Evolutionary conservation across 2,888 invertebrate species (phyloP).

Genomic region (Xylophagus ater): DNA sequence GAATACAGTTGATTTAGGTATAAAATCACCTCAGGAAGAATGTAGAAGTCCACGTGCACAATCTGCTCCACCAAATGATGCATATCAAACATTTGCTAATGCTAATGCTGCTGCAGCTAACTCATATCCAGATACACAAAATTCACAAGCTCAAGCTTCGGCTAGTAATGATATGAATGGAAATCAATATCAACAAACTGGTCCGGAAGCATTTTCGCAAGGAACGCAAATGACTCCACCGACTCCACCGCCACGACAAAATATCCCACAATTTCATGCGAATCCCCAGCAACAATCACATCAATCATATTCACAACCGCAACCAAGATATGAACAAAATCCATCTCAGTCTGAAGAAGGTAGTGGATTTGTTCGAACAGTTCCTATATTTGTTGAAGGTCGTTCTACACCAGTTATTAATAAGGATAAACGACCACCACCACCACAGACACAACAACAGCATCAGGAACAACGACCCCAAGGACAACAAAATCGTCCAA

Average conservation of each 20-base stretch:
- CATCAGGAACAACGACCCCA: constrained; percentile 28
- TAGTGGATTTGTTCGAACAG: constrained; percentile 54
- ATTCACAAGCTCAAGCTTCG: constrained; percentile 4
- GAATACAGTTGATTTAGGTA: constrained; percentile 70
- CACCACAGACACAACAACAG: constrained; percentile 33
- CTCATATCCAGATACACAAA: neutral
- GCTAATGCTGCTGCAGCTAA: constrained; percentile 3
- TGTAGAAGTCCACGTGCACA: constrained; percentile 57
- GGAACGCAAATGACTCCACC: constrained; percentile 8
- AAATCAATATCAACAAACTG: constrained; percentile 21
- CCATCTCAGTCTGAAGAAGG: constrained; percentile 19
- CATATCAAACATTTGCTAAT: constrained; percentile 26
- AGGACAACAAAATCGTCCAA: constrained; percentile 22
- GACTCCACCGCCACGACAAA: constrained; percentile 9
- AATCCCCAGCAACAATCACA: constrained; percentile 3
- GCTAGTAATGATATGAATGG: constrained; percentile 14
- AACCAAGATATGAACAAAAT: constrained; percentile 6
- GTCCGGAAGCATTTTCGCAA: constrained; percentile 13
- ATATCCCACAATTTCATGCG: constrained; percentile 4
- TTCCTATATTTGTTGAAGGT: constrained; percentile 82
- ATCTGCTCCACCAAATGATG: constrained; percentile 59
- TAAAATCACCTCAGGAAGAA: constrained; percentile 45
- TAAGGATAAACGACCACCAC: constrained; percentile 36
- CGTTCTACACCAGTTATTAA: constrained; percentile 68
- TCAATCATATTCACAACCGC: constrained; percentile 10